Evolutionary conservation across 1,140 invertebrate species (phyloP), one percentile per base, ranked within the genome.

Genomic region (Orius insidiosus): DNA sequence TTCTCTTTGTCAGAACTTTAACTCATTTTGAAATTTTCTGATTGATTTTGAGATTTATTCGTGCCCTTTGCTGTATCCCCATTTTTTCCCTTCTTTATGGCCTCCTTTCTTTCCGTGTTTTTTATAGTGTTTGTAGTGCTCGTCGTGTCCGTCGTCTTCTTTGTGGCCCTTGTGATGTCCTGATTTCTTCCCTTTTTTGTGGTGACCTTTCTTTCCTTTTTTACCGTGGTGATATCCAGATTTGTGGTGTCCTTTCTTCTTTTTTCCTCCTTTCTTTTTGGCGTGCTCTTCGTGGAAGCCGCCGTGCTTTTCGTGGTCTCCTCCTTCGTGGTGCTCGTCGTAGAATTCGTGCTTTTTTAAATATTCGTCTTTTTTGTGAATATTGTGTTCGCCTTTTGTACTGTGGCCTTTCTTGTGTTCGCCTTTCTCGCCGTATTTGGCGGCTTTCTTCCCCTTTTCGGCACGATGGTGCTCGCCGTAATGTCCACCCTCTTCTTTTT

Each of bases 361-460:
- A 54, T 78, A 80, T 53, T 79, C 76, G 48, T 80, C 74, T 57
- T 78, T 78, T 55, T 79, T 79, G 54, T 76, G 74, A 19, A 79
- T 69, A 52, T 75, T 76, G 53, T 79, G 77, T 52, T 73, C 71
- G 5, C 77, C 77, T 58, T 78, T 77, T 0, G 76, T 78, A 55
- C 70, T 76, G 58, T 78, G 74, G 0, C 76, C 76, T 58, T 80
- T 78, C 9, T 71, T 69, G 48, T 78, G 74, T 53, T 76, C 70
- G 1, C 73, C 76, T 0, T 72, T 67, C 54, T 79, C 75, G 24
- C 68, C 68, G 50, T 68, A 67, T 42, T 66, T 56, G 2, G 57
- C 63, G 0, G 46, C 52, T 24, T 68, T 66, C n/a, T 63, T 58
- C 0, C 58, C 59, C 9, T 63, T 58, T 10, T 62, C 59, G 1